A percentile compares a stretch with the other conserved stretches of the same genome.
phyloP scores from a whole-genome alignment of 2,797 vertebrate genomes.

The Gallinago solitaria region DNA sequence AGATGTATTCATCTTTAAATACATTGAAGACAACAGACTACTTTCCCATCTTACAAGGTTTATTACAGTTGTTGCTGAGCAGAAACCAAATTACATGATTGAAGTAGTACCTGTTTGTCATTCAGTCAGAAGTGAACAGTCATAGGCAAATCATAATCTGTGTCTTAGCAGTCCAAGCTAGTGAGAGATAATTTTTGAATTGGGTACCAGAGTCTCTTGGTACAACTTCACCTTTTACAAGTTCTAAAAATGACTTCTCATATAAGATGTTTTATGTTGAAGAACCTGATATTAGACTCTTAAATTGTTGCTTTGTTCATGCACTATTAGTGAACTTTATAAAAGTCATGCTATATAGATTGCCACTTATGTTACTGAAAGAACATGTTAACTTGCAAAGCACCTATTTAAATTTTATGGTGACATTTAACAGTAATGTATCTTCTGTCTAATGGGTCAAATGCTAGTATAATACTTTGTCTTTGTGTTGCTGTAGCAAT shows the following conservation, averaged over 20 bases:
- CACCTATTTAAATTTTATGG: neutral
- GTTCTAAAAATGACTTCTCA: neutral
- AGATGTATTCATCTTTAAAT: neutral
- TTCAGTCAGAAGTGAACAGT: neutral
- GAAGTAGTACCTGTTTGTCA: neutral
- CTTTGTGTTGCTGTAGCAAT: neutral
- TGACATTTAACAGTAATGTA: neutral
- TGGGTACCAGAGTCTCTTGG: neutral
- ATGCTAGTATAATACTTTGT: neutral
- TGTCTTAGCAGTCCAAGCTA: neutral
- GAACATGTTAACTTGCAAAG: neutral
- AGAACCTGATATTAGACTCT: neutral
- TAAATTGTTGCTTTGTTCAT: neutral
- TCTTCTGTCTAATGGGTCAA: neutral
- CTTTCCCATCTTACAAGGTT: neutral
- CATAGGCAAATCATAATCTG: neutral
- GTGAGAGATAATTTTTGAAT: neutral
- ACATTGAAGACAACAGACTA: neutral
- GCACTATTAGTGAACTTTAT: neutral
- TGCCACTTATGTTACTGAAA: neutral
- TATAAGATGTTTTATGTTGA: neutral
- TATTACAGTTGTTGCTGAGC: neutral
- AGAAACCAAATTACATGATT: neutral
- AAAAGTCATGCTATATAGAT: neutral
- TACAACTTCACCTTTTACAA: neutral